These are phyloP conservation scores for Drosophila borborema DNA, from an alignment of 2,888 invertebrate species.

Conservation along the genomic window DNA sequence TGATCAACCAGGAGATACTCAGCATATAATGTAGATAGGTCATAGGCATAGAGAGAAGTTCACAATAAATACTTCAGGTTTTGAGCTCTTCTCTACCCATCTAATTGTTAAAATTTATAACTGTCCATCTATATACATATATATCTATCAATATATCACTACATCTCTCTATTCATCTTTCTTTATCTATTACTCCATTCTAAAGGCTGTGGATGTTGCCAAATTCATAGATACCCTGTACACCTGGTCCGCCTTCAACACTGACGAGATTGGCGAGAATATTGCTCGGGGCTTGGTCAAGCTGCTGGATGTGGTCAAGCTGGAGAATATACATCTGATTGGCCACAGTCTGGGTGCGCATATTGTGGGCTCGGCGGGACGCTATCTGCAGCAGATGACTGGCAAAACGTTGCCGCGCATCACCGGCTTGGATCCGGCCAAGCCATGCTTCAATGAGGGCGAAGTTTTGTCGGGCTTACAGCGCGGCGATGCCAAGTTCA, in stretches of 20 bases:
- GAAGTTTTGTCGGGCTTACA: constrained; percentile 79
- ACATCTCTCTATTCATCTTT: neutral
- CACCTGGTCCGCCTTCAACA: constrained; percentile 84
- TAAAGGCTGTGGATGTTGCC: constrained; percentile 83
- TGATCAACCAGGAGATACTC: neutral
- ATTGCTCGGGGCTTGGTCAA: constrained; percentile 77
- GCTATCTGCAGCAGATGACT: constrained; percentile 72
- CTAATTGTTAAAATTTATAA: too few relatives aligned
- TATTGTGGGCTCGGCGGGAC: constrained; percentile 83
- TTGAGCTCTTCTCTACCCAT: too few relatives aligned
- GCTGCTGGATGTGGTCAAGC: constrained; percentile 72
- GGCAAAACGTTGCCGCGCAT: constrained; percentile 77
- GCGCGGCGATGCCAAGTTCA: constrained; percentile 84
- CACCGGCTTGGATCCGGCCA: constrained; percentile 85
- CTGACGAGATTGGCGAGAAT: constrained; percentile 81
- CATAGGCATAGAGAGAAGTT: too few relatives aligned
- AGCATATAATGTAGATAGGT: neutral
- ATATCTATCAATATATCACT: too few relatives aligned
- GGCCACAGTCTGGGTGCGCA: constrained; percentile 85
- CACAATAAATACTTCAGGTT: too few relatives aligned
- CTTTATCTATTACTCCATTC: neutral
- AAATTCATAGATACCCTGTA: constrained; percentile 83
- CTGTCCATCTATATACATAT: neutral
- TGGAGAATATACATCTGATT: constrained; percentile 83
- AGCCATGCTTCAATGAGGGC: constrained; percentile 84